phyloP scores from a whole-genome alignment of 2,113 vertebrate species.

The Neolamprologus tretocephalus region DNA sequence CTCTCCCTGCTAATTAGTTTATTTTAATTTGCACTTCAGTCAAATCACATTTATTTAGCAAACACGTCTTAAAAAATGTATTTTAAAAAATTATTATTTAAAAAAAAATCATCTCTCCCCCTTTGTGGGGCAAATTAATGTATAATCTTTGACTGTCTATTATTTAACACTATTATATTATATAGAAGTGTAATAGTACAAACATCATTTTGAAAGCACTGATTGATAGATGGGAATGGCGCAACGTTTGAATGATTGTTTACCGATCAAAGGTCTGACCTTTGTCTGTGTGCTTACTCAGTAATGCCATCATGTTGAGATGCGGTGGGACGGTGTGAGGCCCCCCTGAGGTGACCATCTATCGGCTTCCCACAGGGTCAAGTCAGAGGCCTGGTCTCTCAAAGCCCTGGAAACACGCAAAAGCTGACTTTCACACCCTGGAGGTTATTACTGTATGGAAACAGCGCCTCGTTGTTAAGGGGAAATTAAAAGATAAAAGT shows the following conservation, averaged over 20 bases:
- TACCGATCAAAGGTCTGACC: neutral
- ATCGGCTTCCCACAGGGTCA: neutral
- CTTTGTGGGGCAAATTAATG: neutral
- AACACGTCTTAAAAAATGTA: neutral
- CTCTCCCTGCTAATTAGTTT: constrained; percentile 15
- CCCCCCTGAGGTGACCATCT: neutral
- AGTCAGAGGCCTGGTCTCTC: neutral
- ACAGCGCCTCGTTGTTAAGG: neutral
- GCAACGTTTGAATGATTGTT: neutral
- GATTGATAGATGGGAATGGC: neutral
- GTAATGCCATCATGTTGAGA: neutral
- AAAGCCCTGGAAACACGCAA: neutral
- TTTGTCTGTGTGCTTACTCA: neutral
- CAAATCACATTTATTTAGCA: neutral
- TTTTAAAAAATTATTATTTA: neutral
- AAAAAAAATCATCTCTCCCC: rapidly evolving
- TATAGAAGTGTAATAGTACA: neutral
- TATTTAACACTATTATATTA: neutral
- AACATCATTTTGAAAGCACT: neutral
- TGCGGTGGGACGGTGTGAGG: neutral
- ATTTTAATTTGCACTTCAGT: constrained; percentile 15
- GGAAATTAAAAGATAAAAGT: constrained; percentile 26
- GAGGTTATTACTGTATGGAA: constrained; percentile 28
- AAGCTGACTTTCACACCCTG: constrained; percentile 32
- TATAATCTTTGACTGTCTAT: rapidly evolving